Percentiles rank a stretch among this genome's conserved stretches.
phyloP scores from a whole-genome alignment of 2,797 vertebrate species.

The Aeoliscus strigatus region DNA sequence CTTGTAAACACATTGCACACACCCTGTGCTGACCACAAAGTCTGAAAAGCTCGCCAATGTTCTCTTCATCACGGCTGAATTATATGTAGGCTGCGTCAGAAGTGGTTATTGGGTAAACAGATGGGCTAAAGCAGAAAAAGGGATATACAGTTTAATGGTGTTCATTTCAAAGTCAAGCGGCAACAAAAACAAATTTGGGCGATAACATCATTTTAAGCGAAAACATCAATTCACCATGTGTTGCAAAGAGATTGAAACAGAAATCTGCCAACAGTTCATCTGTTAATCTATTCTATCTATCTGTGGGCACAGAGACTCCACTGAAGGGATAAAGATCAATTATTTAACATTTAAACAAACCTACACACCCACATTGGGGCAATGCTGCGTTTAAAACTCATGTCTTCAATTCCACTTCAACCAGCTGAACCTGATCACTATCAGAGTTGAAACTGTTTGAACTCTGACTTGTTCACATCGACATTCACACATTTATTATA shows the following conservation, averaged over 20 bases:
- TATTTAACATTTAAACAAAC: no score
- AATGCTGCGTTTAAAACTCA: no score
- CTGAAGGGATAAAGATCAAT: no score
- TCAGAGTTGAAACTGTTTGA: no score
- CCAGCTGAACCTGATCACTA: no score
- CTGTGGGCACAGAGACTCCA: neutral
- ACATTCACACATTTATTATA: no score
- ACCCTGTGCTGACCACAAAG: conserved; percentile 65
- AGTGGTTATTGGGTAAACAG: conserved; percentile 67
- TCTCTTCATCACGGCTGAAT: conserved; percentile 65
- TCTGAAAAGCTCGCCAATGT: conserved; percentile 55
- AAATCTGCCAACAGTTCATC: conserved; percentile 14
- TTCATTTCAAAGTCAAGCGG: conserved; percentile 55
- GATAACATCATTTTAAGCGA: conserved; percentile 49
- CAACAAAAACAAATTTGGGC: conserved; percentile 55
- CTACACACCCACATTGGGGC: no score
- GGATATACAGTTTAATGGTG: conserved; percentile 55
- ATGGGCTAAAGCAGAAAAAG: conserved; percentile 39
- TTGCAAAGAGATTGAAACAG: conserved; percentile 23
- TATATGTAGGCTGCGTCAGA: conserved; percentile 59
- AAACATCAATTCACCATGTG: conserved; percentile 29
- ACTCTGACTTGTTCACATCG: no score
- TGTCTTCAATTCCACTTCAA: no score
- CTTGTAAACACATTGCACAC: conserved; percentile 73
- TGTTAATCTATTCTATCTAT: neutral